Percentiles rank a stretch among this genome's conserved stretches.
These are phyloP conservation scores for Eudiplozoon nipponicum DNA, from an alignment of 2,888 invertebrate species.

Conservation along the genomic window DNA sequence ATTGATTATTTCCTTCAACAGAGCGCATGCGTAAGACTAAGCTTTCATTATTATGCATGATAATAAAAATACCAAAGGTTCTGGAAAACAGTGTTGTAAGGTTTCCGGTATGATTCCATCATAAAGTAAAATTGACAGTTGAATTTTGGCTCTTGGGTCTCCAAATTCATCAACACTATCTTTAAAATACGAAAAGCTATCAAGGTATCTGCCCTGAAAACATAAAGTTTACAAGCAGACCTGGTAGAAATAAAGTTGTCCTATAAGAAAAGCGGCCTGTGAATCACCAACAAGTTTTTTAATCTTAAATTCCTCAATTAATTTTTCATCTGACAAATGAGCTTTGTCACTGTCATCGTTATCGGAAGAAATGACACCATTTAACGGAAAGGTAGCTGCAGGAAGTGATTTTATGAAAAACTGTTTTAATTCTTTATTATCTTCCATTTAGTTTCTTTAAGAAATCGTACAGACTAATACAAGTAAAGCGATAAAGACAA, in stretches of 20 bases:
- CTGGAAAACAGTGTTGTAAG: slow-evolving; percentile 20
- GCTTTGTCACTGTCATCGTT: too few relatives aligned
- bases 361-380: too few relatives aligned
- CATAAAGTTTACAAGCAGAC: slow-evolving; percentile 18
- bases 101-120: slow-evolving; percentile 23
- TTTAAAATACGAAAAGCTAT: slow-evolving; percentile 23
- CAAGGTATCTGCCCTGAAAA: slow-evolving; percentile 21
- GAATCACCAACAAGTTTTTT: too few relatives aligned
- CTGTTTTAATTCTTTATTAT: too few relatives aligned
- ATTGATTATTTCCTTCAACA: slow-evolving; percentile 7
- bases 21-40: slow-evolving; percentile 1
- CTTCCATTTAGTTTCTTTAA: too few relatives aligned
- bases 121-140: slow-evolving; percentile 24
- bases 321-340: too few relatives aligned
- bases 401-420: too few relatives aligned
- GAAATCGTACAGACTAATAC: too few relatives aligned
- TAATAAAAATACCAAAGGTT: slow-evolving; percentile 7
- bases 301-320: too few relatives aligned
- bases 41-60: background rate
- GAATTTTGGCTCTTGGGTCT: slow-evolving; percentile 24
- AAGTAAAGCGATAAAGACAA: too few relatives aligned
- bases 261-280: slow-evolving; percentile 24
- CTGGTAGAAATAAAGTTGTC: slow-evolving; percentile 25
- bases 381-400: too few relatives aligned
- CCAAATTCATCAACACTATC: slow-evolving; percentile 20